phyloP scores from a whole-genome alignment of 2,888 invertebrate genomes.

The Troides helena region DNA sequence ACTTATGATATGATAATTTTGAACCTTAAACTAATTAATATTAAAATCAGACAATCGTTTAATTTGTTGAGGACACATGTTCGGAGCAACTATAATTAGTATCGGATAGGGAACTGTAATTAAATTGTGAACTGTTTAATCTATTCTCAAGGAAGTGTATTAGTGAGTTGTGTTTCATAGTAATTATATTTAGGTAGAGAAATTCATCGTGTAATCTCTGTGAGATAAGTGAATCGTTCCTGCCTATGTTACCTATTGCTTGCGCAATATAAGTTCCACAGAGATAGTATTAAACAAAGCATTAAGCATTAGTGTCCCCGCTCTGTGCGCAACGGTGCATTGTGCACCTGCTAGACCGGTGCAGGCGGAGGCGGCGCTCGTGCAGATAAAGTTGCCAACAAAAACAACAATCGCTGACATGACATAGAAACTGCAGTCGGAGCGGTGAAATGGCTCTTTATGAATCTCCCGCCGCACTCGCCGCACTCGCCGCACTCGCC shows the following conservation, averaged over 20 bases:
- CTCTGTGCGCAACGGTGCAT: slow-evolving; percentile 11
- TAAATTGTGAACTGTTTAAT: too few relatives aligned
- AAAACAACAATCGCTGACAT: slow-evolving; percentile 28
- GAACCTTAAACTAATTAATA: slow-evolving; percentile 14
- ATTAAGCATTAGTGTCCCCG: neutral
- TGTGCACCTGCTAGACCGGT: slow-evolving; percentile 26
- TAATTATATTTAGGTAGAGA: too few relatives aligned
- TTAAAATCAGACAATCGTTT: slow-evolving; percentile 17
- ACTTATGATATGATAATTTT: slow-evolving; percentile 17
- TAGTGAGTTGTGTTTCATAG: too few relatives aligned
- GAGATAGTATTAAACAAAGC: slow-evolving; percentile 1
- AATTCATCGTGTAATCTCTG: too few relatives aligned
- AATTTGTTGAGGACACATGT: slow-evolving; percentile 1
- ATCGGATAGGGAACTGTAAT: too few relatives aligned
- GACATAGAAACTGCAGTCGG: slow-evolving; percentile 27
- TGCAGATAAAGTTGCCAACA: slow-evolving; percentile 29
- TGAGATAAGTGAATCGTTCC: too few relatives aligned
- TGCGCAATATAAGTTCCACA: too few relatives aligned
- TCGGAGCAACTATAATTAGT: too few relatives aligned
- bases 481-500: slow-evolving; percentile 6
- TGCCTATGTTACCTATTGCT: too few relatives aligned
- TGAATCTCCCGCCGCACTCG: slow-evolving; percentile 14
- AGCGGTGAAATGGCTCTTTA: slow-evolving; percentile 23
- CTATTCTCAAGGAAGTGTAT: too few relatives aligned
- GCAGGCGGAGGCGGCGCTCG: slow-evolving; percentile 19